Percentiles rank a stretch among this genome's conserved stretches.
Conservation (phyloP, 2,113 vertebrate species). For the Pollimyrus isidori region DNA sequence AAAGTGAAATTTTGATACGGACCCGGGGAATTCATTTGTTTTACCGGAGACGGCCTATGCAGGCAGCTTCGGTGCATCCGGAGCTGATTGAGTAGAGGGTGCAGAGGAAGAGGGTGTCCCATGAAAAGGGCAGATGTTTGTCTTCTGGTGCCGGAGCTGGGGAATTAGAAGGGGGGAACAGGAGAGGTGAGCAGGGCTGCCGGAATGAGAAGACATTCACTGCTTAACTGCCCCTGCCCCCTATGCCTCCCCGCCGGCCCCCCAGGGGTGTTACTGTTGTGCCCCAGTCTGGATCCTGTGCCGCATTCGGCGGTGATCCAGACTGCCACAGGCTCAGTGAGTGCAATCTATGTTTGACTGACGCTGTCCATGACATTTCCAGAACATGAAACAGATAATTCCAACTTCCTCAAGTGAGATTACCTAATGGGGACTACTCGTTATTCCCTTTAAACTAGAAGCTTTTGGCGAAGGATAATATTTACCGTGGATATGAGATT, state of each 20-base stretch:
- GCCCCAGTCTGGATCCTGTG: background rate
- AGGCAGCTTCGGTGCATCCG: background rate
- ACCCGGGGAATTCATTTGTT: background rate
- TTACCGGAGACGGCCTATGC: background rate
- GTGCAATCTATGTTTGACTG: background rate
- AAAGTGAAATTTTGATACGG: background rate
- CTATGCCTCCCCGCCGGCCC: background rate
- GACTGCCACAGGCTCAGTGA: background rate
- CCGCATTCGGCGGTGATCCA: background rate
- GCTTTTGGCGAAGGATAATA: background rate
- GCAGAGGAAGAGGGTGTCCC: background rate
- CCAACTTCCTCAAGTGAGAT: slow-evolving; percentile 1
- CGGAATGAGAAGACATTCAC: background rate
- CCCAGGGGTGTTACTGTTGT: background rate
- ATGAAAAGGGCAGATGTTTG: background rate
- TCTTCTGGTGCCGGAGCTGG: no score
- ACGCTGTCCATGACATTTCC: no score
- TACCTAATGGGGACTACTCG: background rate
- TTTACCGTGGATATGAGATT: background rate
- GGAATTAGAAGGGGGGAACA: background rate
- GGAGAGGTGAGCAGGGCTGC: background rate
- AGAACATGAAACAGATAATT: background rate
- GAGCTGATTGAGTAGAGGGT: background rate
- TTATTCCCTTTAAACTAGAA: background rate
- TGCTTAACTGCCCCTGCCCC: background rate